Percentiles rank a stretch among this genome's conserved stretches.
phyloP scores from a whole-genome alignment of 2,797 vertebrate species.

The Falco peregrinus region DNA sequence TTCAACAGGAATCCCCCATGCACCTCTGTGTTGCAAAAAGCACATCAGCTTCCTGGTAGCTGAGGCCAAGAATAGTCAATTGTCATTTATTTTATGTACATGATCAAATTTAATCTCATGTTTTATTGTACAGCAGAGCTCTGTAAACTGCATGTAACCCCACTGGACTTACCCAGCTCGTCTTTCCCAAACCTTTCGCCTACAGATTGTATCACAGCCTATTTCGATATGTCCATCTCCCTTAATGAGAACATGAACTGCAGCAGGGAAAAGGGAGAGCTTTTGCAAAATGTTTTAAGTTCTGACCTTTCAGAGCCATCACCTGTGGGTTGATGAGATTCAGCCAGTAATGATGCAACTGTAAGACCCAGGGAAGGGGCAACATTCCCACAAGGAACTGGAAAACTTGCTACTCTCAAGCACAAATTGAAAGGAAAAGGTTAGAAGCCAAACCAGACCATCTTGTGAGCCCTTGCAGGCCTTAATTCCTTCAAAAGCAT shows the following conservation, averaged over 20 bases:
- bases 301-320: neutral
- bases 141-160: neutral
- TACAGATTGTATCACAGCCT: neutral
- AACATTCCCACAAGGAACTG: neutral
- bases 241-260: neutral
- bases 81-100: neutral
- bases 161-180: neutral
- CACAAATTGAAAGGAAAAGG: neutral
- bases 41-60: neutral
- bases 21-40: neutral
- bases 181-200: neutral
- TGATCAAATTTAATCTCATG: neutral
- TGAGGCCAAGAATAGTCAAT: neutral
- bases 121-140: neutral
- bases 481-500: neutral
- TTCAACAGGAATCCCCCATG: neutral
- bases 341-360: neutral
- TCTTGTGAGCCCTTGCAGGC: neutral
- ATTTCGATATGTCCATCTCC: neutral
- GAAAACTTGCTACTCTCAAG: neutral
- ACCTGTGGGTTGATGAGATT: neutral
- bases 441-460: neutral
- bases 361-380: neutral
- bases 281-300: neutral
- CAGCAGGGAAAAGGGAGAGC: neutral